Conservation (phyloP, 2,113 vertebrate species). For the Electrona antarctica region DNA sequence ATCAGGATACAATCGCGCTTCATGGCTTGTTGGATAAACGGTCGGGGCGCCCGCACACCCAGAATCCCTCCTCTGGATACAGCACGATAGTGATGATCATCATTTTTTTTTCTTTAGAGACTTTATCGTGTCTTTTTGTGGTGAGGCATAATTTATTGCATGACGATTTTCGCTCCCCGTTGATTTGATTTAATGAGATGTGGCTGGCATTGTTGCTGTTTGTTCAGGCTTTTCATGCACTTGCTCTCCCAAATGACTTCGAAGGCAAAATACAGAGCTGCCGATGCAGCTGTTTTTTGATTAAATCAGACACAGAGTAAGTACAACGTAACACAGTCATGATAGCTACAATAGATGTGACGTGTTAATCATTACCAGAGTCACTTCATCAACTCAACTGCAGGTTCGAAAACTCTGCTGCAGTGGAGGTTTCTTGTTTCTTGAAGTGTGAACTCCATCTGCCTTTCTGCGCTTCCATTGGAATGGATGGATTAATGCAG, state of each 20-base stretch:
- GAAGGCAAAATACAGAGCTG: slow-evolving; percentile 41
- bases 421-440: too few species aligned
- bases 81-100: slow-evolving; percentile 43
- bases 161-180: slow-evolving; percentile 58
- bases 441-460: too few species aligned
- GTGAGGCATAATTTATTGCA: slow-evolving; percentile 59
- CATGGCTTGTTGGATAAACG: slow-evolving; percentile 57
- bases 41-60: slow-evolving; percentile 40
- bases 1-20: slow-evolving; percentile 49
- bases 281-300: slow-evolving; percentile 31
- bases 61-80: slow-evolving; percentile 38
- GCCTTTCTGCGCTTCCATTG: too few species aligned
- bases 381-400: not conserved
- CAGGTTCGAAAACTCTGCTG: not conserved
- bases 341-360: not conserved
- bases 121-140: slow-evolving; percentile 54
- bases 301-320: slow-evolving; percentile 40
- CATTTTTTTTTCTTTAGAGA: slow-evolving; percentile 53
- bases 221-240: slow-evolving; percentile 49
- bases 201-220: slow-evolving; percentile 50
- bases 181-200: slow-evolving; percentile 67
- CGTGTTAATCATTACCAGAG: not conserved
- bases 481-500: too few species aligned
- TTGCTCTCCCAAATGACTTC: slow-evolving; percentile 51
- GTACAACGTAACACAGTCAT: slow-evolving; percentile 2